Evolutionary conservation across 2,797 vertebrate species (phyloP), one percentile per base, ranked within the genome.

Genomic region (Aselliscus stoliczkanus): DNA sequence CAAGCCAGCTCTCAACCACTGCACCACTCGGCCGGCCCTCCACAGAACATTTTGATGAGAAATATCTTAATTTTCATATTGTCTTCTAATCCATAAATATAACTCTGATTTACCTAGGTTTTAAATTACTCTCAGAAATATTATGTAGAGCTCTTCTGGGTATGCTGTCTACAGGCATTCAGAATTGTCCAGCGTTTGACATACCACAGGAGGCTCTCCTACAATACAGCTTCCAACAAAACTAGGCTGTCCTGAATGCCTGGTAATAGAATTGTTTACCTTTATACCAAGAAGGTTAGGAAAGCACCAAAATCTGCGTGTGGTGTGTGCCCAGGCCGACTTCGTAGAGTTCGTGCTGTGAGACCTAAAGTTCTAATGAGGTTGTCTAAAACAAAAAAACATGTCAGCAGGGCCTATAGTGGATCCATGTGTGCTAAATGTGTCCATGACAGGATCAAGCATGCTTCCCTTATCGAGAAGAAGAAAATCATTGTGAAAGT

Each of bases 361-460:
- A 99, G 99, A 96, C 99, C 99, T 95, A 99, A 99, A 98, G 99
- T 99, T 94, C 99, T 99, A 39, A 99, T 99, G 99, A 99, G 99
- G 97, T 98, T 99, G 96, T 99, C 99, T 23, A 99, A 99, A 98
- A 99, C 99, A 0, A 99, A 99, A 98, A 99, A 99, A 97, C 99
- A 99, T 0, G 99, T 99, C 92, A 99, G 99, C 99, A 99, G 99
- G 97, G 99, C 99, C 47, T 99, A 99, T 7, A 99, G 99, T 73
- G 99, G 99, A 29, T 99, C 99, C 98, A 99, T 99, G 99, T 99
- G 99, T 73, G 99, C 99, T 69, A 99, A 99, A 97, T 99, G 99
- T 98, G 99, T 99, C 90, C 99, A 99, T 0, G 99, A 99, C 99
- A 99, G 99, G 99, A n/a, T n/a, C n/a, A n/a, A n/a, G n/a, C n/a